Evolutionary conservation across 92 coral and sea anemone genomes (phyloP), one percentile per base, ranked within the genome.

Genomic region (Pocillopora meandrina): DNA sequence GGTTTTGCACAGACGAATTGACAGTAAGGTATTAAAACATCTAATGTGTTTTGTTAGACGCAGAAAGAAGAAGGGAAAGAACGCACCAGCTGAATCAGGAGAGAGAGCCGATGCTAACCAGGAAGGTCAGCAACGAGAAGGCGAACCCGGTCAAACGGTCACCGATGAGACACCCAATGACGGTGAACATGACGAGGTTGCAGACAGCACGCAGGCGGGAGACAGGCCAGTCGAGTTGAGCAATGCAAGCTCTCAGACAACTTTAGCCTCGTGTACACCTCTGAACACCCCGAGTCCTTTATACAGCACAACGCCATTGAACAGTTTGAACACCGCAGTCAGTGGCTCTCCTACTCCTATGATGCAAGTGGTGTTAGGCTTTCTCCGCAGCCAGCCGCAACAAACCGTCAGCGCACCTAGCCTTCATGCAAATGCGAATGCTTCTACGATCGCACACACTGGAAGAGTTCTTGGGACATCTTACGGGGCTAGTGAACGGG

Each of bases 231-330:
- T n/a, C n/a, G 12, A 75, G 12, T n/a, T 70, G 57, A 19, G 62
- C 16, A 18, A 68, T 34, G 21, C 70, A 36, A 71, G 85, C 52
- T 57, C 77, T 59, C 59, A 70, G 69, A 49, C 87, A 10, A 10
- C 87, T 68, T 68, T 52, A 35, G 83, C 33, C 5, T 20, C 66
- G 47, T 82, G 91, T 34, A 87, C 93, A 1, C 98, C 98, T 2
- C 84, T 94, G 15, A 94, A 94, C 59, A 85, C 95, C 0, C 90
- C 92, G 11, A 76, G 87, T 57, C 90, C 74, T 26, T 87, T 93
- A 65, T 93, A 81, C 87, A 82, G 61, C 58, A 75, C 90, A 10
- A 89, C 93, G 19, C 93, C 93, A 0, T 87, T 93, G 6, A 89
- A 92, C 75, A 68, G 93, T 58, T 86, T 93, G 6, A 89, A 92